Percentiles rank a stretch among this genome's conserved stretches.
These are phyloP conservation scores for Apostichopus leukothele DNA, from an alignment of 53 echinoderm and acorn worm genomes.

Conservation along the genomic window DNA sequence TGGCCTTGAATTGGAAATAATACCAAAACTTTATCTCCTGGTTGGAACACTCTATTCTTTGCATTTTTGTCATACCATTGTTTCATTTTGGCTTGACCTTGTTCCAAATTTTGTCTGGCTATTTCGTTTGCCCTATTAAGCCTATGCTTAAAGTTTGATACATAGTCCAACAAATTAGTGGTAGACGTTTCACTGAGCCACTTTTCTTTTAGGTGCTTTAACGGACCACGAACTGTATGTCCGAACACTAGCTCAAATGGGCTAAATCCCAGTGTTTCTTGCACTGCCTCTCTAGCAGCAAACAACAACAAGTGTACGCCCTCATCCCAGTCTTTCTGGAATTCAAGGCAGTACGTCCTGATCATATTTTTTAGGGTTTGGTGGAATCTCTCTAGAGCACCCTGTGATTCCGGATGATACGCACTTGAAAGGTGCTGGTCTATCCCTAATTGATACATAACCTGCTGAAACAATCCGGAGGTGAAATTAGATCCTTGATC, in stretches of 20 bases:
- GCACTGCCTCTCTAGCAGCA: slow-evolving; percentile 55
- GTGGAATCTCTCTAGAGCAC: slow-evolving; percentile 58
- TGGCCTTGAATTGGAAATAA: too few relatives aligned
- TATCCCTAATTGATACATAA: slow-evolving; percentile 54
- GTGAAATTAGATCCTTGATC: slow-evolving; percentile 62
- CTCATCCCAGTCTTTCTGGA: slow-evolving; percentile 53
- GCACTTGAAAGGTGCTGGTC: slow-evolving; percentile 27
- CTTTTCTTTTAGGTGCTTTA: slow-evolving; percentile 56
- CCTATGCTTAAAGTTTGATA: slow-evolving; percentile 58
- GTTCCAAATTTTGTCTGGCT: slow-evolving; percentile 49
- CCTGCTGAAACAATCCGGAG: slow-evolving; percentile 54
- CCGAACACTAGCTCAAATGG: slow-evolving; percentile 61
- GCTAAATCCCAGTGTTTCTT: slow-evolving; percentile 56
- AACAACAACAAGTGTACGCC: slow-evolving; percentile 57
- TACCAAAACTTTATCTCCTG: too few relatives aligned
- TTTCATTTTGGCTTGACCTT: slow-evolving; percentile 2
- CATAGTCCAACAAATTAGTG: slow-evolving; percentile 64
- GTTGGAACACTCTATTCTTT: neutral
- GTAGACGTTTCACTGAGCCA: slow-evolving; percentile 30
- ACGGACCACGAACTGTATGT: slow-evolving; percentile 56
- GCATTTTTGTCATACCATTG: neutral
- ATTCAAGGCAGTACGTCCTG: slow-evolving; percentile 50
- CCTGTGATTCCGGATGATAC: too few relatives aligned
- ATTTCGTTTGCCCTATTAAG: slow-evolving; percentile 9
- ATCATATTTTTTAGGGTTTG: slow-evolving; percentile 69